Evolutionary conservation across 2,888 invertebrate species (phyloP).

Genomic region (Rhingia campestris): DNA sequence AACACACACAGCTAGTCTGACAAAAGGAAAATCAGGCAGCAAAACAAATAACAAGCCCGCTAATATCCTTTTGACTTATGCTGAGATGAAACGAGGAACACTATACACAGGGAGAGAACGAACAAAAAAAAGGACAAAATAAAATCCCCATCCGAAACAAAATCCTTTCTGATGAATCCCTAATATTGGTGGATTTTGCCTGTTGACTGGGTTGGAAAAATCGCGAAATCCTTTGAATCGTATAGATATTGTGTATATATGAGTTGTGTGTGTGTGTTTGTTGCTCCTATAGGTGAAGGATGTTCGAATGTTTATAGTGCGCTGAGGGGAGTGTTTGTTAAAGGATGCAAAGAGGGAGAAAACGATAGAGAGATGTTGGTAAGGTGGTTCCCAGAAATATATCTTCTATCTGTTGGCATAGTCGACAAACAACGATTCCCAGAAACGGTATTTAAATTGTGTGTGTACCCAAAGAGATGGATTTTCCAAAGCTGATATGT

Average conservation of each 20-base stretch:
- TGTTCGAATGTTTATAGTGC: not conserved
- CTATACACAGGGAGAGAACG: not conserved
- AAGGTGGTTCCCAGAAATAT: no score
- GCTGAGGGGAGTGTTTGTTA: no score
- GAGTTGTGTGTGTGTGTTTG: not conserved
- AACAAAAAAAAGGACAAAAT: conserved; percentile 43
- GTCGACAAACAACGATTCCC: no score
- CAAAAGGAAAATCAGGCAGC: conserved; percentile 6
- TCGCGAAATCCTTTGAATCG: conserved; percentile 71
- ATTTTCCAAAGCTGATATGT: no score
- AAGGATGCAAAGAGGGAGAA: no score
- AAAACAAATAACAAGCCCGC: conserved; percentile 66
- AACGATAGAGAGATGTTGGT: no score
- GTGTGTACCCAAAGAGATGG: no score
- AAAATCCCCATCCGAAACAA: conserved; percentile 59
- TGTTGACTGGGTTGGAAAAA: conserved; percentile 73
- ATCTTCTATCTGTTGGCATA: no score
- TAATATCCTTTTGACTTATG: conserved; percentile 68
- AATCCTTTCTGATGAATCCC: conserved; percentile 73
- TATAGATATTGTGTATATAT: not conserved
- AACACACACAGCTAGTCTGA: not conserved
- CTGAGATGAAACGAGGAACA: conserved; percentile 3
- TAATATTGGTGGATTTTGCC: conserved; percentile 72
- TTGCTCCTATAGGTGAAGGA: not conserved
- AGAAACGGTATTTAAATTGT: no score